Percentiles rank a stretch among this genome's conserved stretches.
phyloP scores from a whole-genome alignment of 2,888 invertebrate species.

The Physocephala rufipes region DNA sequence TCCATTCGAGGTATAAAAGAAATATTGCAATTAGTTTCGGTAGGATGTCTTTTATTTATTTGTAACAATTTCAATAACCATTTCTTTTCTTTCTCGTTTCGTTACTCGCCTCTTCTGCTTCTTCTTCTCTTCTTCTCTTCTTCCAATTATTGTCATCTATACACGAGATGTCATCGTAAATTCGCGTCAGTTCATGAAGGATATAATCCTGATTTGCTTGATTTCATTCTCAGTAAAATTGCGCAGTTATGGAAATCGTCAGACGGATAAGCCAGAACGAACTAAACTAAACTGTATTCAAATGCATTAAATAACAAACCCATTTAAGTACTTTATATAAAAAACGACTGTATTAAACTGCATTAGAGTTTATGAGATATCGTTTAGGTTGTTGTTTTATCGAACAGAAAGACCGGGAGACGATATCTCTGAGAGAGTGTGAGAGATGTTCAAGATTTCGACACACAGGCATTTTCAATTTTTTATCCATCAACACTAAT shows the following conservation, averaged over 20 bases:
- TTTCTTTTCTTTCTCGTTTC: too few species aligned
- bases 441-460: too few species aligned
- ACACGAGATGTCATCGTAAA: background rate
- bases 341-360: conserved; percentile 2
- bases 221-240: background rate
- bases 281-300: too few species aligned
- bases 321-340: too few species aligned
- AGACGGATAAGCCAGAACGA: background rate
- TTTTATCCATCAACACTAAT: too few species aligned
- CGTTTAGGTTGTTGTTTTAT: too few species aligned
- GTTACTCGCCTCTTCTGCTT: background rate
- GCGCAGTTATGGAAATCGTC: background rate
- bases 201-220: background rate
- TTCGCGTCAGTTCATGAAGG: background rate
- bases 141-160: background rate
- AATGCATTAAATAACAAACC: too few species aligned
- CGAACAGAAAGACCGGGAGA: too few species aligned
- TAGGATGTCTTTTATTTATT: background rate
- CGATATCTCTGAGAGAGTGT: too few species aligned
- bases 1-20: background rate
- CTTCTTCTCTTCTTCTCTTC: background rate
- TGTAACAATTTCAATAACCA: background rate
- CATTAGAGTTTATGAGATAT: too few species aligned
- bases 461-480: too few species aligned
- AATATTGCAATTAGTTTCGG: conserved; percentile 22